phyloP scores from a whole-genome alignment of 2,797 vertebrate species.

The Thaleichthys pacificus region DNA sequence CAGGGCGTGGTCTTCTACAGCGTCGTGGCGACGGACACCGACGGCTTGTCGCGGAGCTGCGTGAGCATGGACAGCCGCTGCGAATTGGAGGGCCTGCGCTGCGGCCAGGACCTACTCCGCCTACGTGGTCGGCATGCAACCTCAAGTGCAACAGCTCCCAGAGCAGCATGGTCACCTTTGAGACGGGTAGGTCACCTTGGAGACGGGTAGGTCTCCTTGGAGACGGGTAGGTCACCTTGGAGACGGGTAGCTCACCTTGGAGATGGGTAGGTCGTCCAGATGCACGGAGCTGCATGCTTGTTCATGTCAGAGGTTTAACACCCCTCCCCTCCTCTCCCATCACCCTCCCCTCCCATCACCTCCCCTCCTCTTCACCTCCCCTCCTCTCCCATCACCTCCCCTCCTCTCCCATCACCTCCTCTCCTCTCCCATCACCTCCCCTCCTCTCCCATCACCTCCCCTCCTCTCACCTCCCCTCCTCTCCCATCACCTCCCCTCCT shows the following conservation, averaged over 20 bases:
- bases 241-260: too few relatives aligned
- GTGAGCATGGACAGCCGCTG: conserved; percentile 30
- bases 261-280: conserved; percentile 35
- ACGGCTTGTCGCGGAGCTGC: conserved; percentile 32
- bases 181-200: too few relatives aligned
- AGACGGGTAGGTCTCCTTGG: too few relatives aligned
- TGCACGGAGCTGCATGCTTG: not conserved
- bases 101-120: conserved; percentile 50
- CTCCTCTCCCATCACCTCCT: not conserved
- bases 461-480: too few relatives aligned
- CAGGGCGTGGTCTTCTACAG: conserved; percentile 25
- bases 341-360: too few relatives aligned
- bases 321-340: too few relatives aligned
- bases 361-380: not conserved
- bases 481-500: not conserved
- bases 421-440: too few relatives aligned
- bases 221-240: too few relatives aligned
- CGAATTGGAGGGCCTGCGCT: conserved; percentile 43
- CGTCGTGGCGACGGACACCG: conserved; percentile 15
- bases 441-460: not conserved
- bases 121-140: conserved; percentile 47
- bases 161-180: conserved; percentile 30
- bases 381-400: too few relatives aligned
- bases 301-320: not conserved
- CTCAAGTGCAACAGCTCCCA: conserved; percentile 46